Percentiles rank a stretch among this genome's conserved stretches.
These are phyloP conservation scores for Ethmia dodecea DNA, from an alignment of 2,888 invertebrate genomes.

Conservation along the genomic window DNA sequence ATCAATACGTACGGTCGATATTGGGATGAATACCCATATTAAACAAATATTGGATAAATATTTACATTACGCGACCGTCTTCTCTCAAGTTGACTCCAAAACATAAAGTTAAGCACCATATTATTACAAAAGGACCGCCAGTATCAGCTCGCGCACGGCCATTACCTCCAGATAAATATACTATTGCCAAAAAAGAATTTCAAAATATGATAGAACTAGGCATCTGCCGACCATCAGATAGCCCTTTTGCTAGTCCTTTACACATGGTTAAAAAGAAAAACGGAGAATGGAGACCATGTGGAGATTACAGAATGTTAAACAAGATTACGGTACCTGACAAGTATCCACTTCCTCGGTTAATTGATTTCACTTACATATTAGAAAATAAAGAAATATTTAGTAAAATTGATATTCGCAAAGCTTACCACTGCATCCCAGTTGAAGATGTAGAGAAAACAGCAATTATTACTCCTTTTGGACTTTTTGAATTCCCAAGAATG, in stretches of 20 bases:
- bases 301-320: slow-evolving; percentile 43
- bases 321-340: slow-evolving; percentile 9
- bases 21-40: slow-evolving; percentile 1
- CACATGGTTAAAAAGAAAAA: slow-evolving; percentile 24
- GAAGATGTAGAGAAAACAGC: slow-evolving; percentile 7
- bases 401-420: slow-evolving; percentile 2
- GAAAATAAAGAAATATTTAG: background rate
- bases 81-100: slow-evolving; percentile 1
- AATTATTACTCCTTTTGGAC: slow-evolving; percentile 13
- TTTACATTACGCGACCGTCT: slow-evolving; percentile 5
- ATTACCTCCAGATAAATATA: slow-evolving; percentile 8
- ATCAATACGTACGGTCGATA: background rate
- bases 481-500: slow-evolving; percentile 31
- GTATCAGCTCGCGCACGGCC: slow-evolving; percentile 6
- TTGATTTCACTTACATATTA: slow-evolving; percentile 1
- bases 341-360: slow-evolving; percentile 3
- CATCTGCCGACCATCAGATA: slow-evolving; percentile 31
- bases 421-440: slow-evolving; percentile 2
- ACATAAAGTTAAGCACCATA: slow-evolving; percentile 4
- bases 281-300: slow-evolving; percentile 30
- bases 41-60: slow-evolving; percentile 1
- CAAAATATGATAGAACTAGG: slow-evolving; percentile 28
- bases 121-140: slow-evolving; percentile 9
- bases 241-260: slow-evolving; percentile 35
- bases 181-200: slow-evolving; percentile 13